Conservation (phyloP, 2,888 invertebrate genomes). For the Temnothorax unifasciatus region DNA sequence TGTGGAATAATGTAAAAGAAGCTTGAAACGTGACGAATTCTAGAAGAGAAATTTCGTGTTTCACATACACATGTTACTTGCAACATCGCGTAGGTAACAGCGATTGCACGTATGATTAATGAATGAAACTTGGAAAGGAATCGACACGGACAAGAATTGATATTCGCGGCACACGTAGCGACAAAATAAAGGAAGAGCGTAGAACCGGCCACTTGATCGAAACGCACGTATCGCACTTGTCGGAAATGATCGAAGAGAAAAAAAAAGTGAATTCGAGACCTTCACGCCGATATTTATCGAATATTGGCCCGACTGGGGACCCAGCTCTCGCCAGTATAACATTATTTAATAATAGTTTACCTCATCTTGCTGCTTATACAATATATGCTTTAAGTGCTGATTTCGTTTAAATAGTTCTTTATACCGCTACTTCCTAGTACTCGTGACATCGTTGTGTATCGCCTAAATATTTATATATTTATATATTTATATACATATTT, state of each 20-base stretch:
- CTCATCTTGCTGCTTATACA: constrained; percentile 62
- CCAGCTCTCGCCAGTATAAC: constrained; percentile 85
- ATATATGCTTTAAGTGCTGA: constrained; percentile 66
- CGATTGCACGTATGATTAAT: neutral
- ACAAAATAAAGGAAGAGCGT: constrained; percentile 8
- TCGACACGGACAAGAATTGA: constrained; percentile 12
- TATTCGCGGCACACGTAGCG: constrained; percentile 9
- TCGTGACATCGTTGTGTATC: constrained; percentile 67
- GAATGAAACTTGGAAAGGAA: constrained; percentile 37
- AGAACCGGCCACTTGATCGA: constrained; percentile 20
- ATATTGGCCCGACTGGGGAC: constrained; percentile 85
- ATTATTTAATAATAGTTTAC: constrained; percentile 73
- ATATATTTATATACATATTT: constrained; percentile 46
- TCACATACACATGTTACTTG: neutral
- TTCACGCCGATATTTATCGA: constrained; percentile 85
- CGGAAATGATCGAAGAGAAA: constrained; percentile 42
- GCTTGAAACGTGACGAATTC: neutral
- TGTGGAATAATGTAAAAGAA: neutral
- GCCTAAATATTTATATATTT: constrained; percentile 35
- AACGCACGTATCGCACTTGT: constrained; percentile 17
- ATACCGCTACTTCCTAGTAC: constrained; percentile 63
- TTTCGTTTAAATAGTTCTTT: constrained; percentile 60
- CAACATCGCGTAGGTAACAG: neutral
- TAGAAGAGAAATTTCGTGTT: neutral
- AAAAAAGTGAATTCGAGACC: constrained; percentile 45